phyloP scores from a whole-genome alignment of 2,888 invertebrate species.

The Gastrophysa polygoni region DNA sequence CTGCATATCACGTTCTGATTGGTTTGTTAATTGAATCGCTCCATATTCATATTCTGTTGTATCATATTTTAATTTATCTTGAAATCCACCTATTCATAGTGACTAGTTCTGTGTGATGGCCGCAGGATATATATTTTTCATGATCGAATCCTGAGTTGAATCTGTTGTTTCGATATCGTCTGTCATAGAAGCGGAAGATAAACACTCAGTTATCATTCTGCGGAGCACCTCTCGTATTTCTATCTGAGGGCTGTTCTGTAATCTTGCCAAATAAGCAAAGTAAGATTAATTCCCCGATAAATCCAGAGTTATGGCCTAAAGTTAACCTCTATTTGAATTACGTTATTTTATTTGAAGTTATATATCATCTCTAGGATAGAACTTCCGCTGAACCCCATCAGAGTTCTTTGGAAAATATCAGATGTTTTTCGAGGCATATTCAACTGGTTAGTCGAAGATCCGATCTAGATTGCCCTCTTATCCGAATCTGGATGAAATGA shows the following conservation, averaged over 20 bases:
- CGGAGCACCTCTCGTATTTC: background rate
- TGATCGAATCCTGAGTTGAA: background rate
- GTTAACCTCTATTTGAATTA: background rate
- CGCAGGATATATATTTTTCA: background rate
- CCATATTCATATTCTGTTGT: no score
- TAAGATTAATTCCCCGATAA: background rate
- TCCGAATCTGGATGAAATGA: no score
- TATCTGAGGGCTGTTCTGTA: background rate
- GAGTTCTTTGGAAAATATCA: no score
- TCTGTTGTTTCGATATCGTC: background rate
- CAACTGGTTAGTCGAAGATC: background rate
- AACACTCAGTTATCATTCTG: conserved; percentile 7
- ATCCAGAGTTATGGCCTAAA: background rate
- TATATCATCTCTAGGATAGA: background rate
- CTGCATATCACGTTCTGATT: no score
- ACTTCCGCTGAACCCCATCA: background rate
- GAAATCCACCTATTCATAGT: no score
- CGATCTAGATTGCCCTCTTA: no score
- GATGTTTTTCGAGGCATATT: background rate
- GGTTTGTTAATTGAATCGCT: no score
- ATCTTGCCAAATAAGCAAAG: background rate
- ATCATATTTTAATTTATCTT: no score
- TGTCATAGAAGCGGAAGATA: background rate
- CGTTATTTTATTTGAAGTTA: background rate
- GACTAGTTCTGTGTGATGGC: no score